phyloP scores from a whole-genome alignment of 2,888 invertebrate genomes.

The Resseliella maxima region DNA sequence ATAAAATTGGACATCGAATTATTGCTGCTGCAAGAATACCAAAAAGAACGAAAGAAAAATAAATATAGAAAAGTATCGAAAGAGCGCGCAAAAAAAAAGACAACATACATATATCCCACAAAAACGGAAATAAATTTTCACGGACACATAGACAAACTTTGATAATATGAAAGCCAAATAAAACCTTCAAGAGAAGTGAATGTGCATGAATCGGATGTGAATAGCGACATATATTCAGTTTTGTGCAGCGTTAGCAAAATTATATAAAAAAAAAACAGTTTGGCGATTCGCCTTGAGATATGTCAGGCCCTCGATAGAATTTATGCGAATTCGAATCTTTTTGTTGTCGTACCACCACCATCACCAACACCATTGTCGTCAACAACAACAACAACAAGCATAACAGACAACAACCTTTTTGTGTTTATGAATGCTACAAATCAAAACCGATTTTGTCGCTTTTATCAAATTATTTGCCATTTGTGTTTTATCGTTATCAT shows the following conservation, averaged over 20 bases:
- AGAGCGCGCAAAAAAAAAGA: neutral
- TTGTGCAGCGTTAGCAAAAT: constrained; percentile 35
- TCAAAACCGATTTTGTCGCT: constrained; percentile 44
- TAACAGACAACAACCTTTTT: constrained; percentile 11
- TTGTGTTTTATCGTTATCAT: constrained; percentile 41
- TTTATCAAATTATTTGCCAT: constrained; percentile 50
- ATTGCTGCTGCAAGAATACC: neutral
- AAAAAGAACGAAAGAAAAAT: neutral
- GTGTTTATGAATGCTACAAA: constrained; percentile 45
- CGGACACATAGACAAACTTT: neutral
- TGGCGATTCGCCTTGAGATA: constrained; percentile 48
- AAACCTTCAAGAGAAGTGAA: constrained; percentile 40
- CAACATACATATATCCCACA: neutral
- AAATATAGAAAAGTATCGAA: neutral
- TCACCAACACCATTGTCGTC: neutral
- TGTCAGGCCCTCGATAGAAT: constrained; percentile 7
- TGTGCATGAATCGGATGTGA: constrained; percentile 17
- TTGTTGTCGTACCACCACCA: neutral
- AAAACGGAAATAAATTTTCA: constrained; percentile 51
- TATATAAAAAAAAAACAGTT: neutral
- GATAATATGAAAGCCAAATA: constrained; percentile 17
- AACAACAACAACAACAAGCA: too few relatives aligned
- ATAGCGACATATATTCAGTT: constrained; percentile 3
- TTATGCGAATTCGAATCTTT: constrained; percentile 13
- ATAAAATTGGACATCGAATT: constrained; percentile 43